These are phyloP conservation scores for Tragelaphus buxtoni DNA, from an alignment of 2,113 vertebrate species.

Conservation along the genomic window DNA sequence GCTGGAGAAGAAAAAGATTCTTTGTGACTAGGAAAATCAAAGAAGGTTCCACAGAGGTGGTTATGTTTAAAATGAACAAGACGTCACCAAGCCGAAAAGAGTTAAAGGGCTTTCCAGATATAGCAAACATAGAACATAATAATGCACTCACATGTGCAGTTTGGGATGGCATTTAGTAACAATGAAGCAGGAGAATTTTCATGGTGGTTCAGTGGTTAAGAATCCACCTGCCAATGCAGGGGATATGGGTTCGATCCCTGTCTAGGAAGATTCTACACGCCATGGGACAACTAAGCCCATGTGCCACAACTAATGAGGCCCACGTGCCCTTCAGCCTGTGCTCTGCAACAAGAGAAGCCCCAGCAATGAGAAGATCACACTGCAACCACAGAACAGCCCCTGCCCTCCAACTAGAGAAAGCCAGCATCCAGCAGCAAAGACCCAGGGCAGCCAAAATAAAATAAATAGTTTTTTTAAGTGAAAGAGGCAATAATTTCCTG, in stretches of 20 bases:
- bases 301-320: not conserved
- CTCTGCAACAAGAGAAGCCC: not conserved
- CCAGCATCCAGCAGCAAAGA: not conserved
- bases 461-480: not conserved
- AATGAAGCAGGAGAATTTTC: not conserved
- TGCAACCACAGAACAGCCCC: not conserved
- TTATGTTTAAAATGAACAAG: not conserved
- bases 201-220: not conserved
- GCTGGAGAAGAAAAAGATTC: not conserved
- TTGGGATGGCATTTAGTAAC: not conserved
- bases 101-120: not conserved
- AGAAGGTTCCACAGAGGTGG: not conserved
- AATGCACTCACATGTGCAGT: not conserved
- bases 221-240: not conserved
- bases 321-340: not conserved
- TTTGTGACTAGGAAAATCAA: not conserved
- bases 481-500: not conserved
- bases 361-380: not conserved
- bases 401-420: not conserved
- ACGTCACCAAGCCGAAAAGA: not conserved
- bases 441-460: not conserved
- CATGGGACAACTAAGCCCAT: not conserved
- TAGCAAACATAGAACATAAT: not conserved
- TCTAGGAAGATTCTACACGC: not conserved
- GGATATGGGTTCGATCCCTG: not conserved